phyloP scores from a whole-genome alignment of 1,140 invertebrate genomes.

The Cardiocondyla obscurior region DNA sequence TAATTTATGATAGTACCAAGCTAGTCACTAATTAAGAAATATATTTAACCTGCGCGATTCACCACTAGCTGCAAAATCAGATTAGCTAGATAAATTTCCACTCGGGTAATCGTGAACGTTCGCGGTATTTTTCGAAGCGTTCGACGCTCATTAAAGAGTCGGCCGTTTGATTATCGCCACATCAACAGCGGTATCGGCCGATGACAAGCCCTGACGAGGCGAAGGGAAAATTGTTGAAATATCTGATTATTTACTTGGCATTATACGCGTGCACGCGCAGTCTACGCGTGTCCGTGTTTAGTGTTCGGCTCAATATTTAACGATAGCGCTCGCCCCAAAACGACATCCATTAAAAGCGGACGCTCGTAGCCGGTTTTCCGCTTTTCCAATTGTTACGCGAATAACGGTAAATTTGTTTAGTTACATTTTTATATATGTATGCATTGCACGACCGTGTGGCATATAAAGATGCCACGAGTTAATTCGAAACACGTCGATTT shows the following conservation, averaged over 20 bases:
- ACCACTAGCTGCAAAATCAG: no score
- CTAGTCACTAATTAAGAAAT: no score
- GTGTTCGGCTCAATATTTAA: slow-evolving; percentile 46
- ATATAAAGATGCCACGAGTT: not conserved
- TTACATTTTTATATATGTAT: not conserved
- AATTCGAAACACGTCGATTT: not conserved
- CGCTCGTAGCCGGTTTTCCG: not conserved
- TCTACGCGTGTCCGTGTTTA: slow-evolving; percentile 9
- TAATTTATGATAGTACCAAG: no score
- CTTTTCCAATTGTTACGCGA: slow-evolving; percentile 12
- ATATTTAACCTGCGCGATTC: no score
- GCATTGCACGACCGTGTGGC: not conserved
- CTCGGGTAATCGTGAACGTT: not conserved
- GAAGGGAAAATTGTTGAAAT: slow-evolving; percentile 35
- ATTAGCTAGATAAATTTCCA: no score
- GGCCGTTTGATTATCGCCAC: slow-evolving; percentile 30
- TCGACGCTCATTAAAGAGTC: slow-evolving; percentile 38
- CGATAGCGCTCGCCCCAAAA: slow-evolving; percentile 25
- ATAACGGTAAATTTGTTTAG: not conserved
- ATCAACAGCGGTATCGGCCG: slow-evolving; percentile 20
- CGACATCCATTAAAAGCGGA: slow-evolving; percentile 33
- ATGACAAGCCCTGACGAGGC: slow-evolving; percentile 7
- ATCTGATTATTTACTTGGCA: slow-evolving; percentile 48
- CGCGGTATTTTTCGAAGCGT: slow-evolving; percentile 32
- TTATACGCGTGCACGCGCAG: slow-evolving; percentile 44